Evolutionary conservation across 2,888 invertebrate genomes (phyloP), one percentile per base, ranked within the genome.

Genomic region (Tortricodes alternella): DNA sequence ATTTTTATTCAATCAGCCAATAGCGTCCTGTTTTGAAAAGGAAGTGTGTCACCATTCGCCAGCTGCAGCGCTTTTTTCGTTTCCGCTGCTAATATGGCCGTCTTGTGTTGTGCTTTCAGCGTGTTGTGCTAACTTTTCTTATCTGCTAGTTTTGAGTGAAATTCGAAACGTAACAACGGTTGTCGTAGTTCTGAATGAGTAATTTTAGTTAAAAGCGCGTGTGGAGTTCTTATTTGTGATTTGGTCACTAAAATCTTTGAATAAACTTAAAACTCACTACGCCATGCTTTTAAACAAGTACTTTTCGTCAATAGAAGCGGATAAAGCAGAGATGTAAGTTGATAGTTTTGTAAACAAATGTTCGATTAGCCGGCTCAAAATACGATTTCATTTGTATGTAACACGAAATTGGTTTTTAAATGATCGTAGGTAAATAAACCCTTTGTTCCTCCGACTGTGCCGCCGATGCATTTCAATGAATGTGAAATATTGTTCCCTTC

Each of bases 261-360:
- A 51, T 3, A 27, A 19, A 18, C 9, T 7, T 35, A 44, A 18
- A 19, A 46, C 21, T 15, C 9, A 16, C 8, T 16, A 15, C 46
- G 60, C 60, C 59, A 76, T 72, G 65, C 62, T 83, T 51, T 34
- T 82, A 34, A 73, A 75, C 15, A 79, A 82, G 32, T 84, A 74
- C 63, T 80, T 84, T 69, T 65, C 76, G 58, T 83, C 83, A 2
- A 65, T 80, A 60, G 64, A 73, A 58, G 62, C 19, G n/a, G 37
- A 67, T 64, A 61, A 41, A 15, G 18, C 43, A 1, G 50, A 50
- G 1, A 43, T 53, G 79, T 80, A 69, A 76, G 78, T 73, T 58
- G 11, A 48, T 9, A 21, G 6, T 58, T 50, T 39, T 34, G 5
- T 24, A 53, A 21, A 49, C 27, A 32, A 29, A 32, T 37, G 18